These are phyloP conservation scores for Volucella inanis DNA, from an alignment of 2,888 invertebrate genomes.

Conservation along the genomic window DNA sequence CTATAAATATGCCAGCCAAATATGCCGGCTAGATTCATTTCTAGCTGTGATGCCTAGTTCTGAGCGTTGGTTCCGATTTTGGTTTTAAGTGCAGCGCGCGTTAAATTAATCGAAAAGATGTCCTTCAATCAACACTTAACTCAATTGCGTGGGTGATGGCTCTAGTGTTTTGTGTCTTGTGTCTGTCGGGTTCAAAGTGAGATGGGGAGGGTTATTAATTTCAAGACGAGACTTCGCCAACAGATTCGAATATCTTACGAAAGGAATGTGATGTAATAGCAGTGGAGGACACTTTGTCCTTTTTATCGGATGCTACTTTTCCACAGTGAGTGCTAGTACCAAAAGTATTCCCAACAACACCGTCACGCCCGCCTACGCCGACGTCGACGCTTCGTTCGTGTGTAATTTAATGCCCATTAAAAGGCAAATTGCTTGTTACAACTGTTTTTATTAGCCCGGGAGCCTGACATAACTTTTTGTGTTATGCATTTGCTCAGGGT, in stretches of 20 bases:
- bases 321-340: not conserved
- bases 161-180: not conserved
- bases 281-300: conserved; percentile 35
- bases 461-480: conserved; percentile 50
- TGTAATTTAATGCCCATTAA: conserved; percentile 70
- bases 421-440: conserved; percentile 71
- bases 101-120: conserved; percentile 63
- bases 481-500: conserved; percentile 48
- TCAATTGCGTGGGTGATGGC: conserved; percentile 23
- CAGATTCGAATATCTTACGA: not conserved
- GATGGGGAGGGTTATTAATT: conserved; percentile 48
- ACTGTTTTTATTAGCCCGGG: conserved; percentile 69
- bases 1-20: conserved; percentile 56
- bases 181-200: not conserved
- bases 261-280: conserved; percentile 13
- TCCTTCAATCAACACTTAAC: conserved; percentile 56
- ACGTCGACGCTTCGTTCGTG: conserved; percentile 40
- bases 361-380: conserved; percentile 23
- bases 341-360: not conserved
- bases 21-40: no score
- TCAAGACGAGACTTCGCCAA: conserved; percentile 19
- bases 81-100: not conserved
- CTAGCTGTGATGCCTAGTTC: no score
- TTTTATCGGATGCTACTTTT: not conserved
- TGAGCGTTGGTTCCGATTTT: no score